Evolutionary conservation across 2,797 vertebrate genomes (phyloP), one percentile per base, ranked within the genome.

Genomic region (Takifugu rubripes): DNA sequence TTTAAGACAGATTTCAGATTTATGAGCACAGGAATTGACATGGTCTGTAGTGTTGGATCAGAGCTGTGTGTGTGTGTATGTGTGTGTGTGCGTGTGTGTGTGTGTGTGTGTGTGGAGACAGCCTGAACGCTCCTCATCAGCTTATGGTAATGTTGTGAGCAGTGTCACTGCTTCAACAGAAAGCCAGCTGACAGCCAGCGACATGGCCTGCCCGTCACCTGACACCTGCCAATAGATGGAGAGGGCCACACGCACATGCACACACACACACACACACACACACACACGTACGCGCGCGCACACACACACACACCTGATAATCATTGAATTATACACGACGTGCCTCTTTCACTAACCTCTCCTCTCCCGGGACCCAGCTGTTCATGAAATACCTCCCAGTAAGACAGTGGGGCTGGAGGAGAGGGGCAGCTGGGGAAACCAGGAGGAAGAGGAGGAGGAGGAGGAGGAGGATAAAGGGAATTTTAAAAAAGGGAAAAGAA

Each of bases 341-440:
- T 84, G 89, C 88, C 85, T 88, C 88, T 87, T 89, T 88, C 86
- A 87, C 89, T 92, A 84, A 87, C 83, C 82, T 58, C 79, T 79
- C 85, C 83, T 90, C 94, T 92, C 93, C 74, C 58, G 91, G 91
- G 93, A 92, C 92, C 91, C 91, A 92, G 93, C 93, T 96, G 95
- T 94, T 96, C 94, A 95, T 94, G 93, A 95, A 95, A 88, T 87
- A 90, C 87, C 89, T 90, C 89, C 88, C 87, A 91, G 88, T 90
- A 89, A 87, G 88, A 85, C 82, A 71, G 80, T 81, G 81, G 78
- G 82, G 83, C 82, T 58, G 68, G 74, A 78, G 73, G 74, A 75
- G 75, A 72, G 63, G 78, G 84, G 75, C 78, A 78, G 79, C 79
- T 75, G 81, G 77, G 76, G 80, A 75, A 75, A 61, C 68, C 44